Conservation (phyloP, 2,113 vertebrate species). For the Spermophilus dauricus region DNA sequence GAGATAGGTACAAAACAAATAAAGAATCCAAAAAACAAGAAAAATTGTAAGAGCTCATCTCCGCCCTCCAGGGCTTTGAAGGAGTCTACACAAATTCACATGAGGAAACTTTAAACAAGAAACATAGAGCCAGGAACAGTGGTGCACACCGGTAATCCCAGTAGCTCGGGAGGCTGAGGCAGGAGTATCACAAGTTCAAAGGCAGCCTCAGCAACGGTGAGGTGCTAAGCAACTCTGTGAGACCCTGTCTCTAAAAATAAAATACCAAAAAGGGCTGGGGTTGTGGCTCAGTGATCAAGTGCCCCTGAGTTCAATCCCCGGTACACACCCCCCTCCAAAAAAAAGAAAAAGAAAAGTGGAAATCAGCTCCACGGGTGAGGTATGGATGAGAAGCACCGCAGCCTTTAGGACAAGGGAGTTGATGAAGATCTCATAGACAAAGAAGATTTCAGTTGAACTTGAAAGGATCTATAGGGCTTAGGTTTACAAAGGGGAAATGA, state of each 20-base stretch:
- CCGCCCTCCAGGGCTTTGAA: background rate
- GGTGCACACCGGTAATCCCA: no score
- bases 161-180: no score
- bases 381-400: fast-evolving
- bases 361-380: background rate
- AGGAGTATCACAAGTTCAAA: no score
- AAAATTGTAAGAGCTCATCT: background rate
- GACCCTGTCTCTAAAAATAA: no score
- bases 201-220: no score
- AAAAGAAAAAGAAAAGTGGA: no score
- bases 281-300: no score
- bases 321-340: no score
- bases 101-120: background rate
- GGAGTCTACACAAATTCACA: background rate
- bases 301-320: no score
- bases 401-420: background rate
- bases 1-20: background rate
- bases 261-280: no score
- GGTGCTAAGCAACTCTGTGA: no score
- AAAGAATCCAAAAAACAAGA: background rate
- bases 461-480: background rate
- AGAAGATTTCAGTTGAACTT: background rate
- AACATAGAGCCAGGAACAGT: no score
- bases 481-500: background rate
- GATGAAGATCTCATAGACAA: background rate